Base-by-base conservation (phyloP, 2,113 vertebrate species). In the Balaenoptera acutorostrata region DNA sequence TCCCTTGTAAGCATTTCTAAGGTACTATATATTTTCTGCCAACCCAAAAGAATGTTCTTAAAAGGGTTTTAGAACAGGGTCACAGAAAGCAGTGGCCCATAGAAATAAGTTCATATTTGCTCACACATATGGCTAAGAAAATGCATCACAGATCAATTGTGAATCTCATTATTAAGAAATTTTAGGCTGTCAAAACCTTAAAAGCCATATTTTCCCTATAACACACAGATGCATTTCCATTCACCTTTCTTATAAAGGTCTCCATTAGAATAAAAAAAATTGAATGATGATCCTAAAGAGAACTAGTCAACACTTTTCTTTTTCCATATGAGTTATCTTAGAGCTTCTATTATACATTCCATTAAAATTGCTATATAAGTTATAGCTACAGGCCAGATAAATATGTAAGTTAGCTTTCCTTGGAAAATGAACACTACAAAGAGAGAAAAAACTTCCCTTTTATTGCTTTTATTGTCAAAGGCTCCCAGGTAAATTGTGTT, bases 81-180 rank as follows among this genome's bases (percentile, higher is more conserved):
- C 72, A 94, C 15, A 92, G 88, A 93, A 94, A 96, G 52, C 88
- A 97, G 39, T 97, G 93, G 72, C 93, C 96, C 92, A 68, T 39
- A 93, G 55, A 97, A 95, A 96, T 77, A 90, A 96, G 57, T 96
- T 96, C 95, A 80, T 78, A 95, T 93, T 97, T 95, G 36, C 21
- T 95, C 82, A 75, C 59, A 59, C 64, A 88, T 49, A 90, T 68
- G 69, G 66, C 69, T 55, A 97, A 96, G 80, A n/a, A 97, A 97
- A 96, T 97, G 80, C 46, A 96, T 89, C 92, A 74, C 52, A 88
- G 93, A 93, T 95, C 96, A 97, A 95, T 95, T 96, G 94, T 88
- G 96, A 97, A 96, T 98, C 90, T 97, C 86, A 95, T 97, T 97
- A 97, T 89, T 96, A 94, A 97, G 87, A 98, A 97, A 95, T 84